These are phyloP conservation scores for Bombyx huttoni DNA, from an alignment of 2,888 invertebrate species.

Conservation along the genomic window DNA sequence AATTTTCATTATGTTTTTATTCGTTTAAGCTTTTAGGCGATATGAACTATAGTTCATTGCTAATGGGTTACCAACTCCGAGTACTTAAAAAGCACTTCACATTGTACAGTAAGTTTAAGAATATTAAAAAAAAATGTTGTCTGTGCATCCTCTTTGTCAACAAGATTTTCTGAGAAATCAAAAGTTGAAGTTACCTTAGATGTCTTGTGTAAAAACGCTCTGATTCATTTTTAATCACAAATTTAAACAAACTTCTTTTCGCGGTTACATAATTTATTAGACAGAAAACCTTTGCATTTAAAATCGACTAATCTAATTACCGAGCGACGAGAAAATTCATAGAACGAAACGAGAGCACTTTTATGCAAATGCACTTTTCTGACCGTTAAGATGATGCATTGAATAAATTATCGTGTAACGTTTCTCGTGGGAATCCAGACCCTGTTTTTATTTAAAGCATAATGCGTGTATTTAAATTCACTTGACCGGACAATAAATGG, in stretches of 20 bases:
- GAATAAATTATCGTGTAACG: not conserved
- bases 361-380: not conserved
- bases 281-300: no score
- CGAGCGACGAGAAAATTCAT: not conserved
- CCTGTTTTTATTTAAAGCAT: not conserved
- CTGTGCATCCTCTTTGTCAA: no score
- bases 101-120: no score
- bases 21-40: not conserved
- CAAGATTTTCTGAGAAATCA: no score
- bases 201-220: no score
- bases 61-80: no score
- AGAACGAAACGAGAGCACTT: not conserved
- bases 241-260: not conserved
- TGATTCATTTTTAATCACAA: no score
- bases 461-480: not conserved
- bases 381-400: not conserved
- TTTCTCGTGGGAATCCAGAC: not conserved
- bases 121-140: no score
- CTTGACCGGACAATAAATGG: not conserved
- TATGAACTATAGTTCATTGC: not conserved
- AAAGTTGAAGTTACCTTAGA: no score
- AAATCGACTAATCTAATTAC: not conserved
- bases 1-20: slow-evolving; percentile 7
- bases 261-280: not conserved
- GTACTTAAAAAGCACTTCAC: no score